These are phyloP conservation scores for Drosophila triauraria DNA, from an alignment of 1,140 invertebrate species.

Conservation along the genomic window DNA sequence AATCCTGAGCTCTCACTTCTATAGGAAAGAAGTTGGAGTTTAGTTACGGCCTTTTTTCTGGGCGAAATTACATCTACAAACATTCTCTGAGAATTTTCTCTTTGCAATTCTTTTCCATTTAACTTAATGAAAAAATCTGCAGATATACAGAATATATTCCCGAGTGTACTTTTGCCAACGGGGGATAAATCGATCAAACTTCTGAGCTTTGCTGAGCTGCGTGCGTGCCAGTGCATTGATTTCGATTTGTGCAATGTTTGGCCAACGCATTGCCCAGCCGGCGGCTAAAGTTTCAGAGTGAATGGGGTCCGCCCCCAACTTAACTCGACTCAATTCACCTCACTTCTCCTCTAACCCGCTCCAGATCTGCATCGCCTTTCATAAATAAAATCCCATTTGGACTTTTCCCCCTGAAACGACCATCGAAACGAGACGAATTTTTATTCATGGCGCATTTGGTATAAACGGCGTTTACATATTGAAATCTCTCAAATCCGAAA, in stretches of 20 bases:
- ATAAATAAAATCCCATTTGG: slow-evolving; percentile 76
- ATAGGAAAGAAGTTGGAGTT: too few species aligned
- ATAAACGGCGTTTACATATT: slow-evolving; percentile 68
- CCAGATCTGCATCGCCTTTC: slow-evolving; percentile 41
- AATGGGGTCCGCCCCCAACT: slow-evolving; percentile 4
- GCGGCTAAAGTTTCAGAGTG: slow-evolving; percentile 24
- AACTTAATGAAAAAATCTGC: not conserved
- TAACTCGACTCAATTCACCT: not conserved
- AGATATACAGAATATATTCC: not conserved
- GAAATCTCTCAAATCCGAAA: slow-evolving; percentile 68
- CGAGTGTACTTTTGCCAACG: slow-evolving; percentile 5
- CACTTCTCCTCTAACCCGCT: slow-evolving; percentile 4
- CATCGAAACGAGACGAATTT: slow-evolving; percentile 68
- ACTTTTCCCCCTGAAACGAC: slow-evolving; percentile 28
- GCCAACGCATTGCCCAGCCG: slow-evolving; percentile 33
- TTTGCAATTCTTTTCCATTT: rapidly evolving
- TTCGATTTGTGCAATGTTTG: slow-evolving; percentile 65
- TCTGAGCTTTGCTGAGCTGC: slow-evolving; percentile 31
- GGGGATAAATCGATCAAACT: slow-evolving; percentile 52
- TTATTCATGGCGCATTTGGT: slow-evolving; percentile 71
- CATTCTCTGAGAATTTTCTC: not conserved
- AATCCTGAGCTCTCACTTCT: too few species aligned
- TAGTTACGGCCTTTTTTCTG: too few species aligned
- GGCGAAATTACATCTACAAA: too few species aligned
- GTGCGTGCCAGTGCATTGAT: slow-evolving; percentile 59